Evolutionary conservation across 2,797 vertebrate species (phyloP).

Genomic region (Mormyrus proboscirostris): DNA sequence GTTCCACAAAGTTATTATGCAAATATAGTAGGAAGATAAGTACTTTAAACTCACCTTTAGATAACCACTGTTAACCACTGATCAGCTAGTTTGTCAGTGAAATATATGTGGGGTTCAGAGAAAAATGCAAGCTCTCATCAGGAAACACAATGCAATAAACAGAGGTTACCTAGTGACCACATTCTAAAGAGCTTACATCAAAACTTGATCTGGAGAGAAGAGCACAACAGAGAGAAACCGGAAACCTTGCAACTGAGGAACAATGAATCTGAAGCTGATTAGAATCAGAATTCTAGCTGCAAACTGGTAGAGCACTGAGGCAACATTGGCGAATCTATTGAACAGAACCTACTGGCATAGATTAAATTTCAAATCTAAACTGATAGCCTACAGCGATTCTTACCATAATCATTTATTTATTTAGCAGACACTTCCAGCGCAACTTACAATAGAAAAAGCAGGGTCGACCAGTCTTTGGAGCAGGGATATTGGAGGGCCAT

Average conservation of each 20-base stretch:
- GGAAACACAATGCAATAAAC: conserved; percentile 31
- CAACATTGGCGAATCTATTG: background rate
- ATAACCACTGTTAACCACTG: background rate
- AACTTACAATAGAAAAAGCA: background rate
- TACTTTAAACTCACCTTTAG: conserved; percentile 26
- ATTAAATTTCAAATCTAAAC: background rate
- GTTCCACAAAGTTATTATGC: background rate
- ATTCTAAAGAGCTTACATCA: conserved; percentile 31
- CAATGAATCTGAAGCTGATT: conserved; percentile 25
- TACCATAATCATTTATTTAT: background rate
- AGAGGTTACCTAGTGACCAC: conserved; percentile 47
- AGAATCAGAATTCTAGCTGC: background rate
- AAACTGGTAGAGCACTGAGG: background rate
- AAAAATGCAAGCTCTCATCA: background rate
- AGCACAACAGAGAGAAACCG: conserved; percentile 34
- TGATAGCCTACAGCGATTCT: background rate
- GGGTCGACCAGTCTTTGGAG: background rate
- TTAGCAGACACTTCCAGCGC: background rate
- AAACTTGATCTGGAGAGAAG: conserved; percentile 30
- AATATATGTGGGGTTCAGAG: background rate
- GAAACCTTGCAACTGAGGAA: conserved; percentile 46
- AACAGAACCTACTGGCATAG: background rate
- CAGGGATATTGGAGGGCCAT: background rate
- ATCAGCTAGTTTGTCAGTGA: background rate
- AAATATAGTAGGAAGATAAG: background rate